These are phyloP conservation scores for Oedothorax gibbosus DNA, from an alignment of 1,140 invertebrate species.

Conservation along the genomic window DNA sequence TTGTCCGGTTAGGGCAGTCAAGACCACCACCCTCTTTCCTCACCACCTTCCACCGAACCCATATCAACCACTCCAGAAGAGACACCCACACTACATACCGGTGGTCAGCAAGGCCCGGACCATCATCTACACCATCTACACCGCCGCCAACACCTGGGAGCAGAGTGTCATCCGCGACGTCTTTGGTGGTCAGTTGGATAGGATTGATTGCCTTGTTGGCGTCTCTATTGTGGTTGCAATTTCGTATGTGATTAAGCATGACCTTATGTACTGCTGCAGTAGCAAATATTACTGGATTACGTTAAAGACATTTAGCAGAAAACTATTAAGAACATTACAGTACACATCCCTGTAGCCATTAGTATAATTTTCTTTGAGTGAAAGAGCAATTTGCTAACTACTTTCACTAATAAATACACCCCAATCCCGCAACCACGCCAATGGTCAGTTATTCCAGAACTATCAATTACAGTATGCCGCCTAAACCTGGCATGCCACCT, in stretches of 20 bases:
- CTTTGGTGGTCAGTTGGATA: neutral
- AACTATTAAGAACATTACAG: no score
- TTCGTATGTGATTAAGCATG: neutral
- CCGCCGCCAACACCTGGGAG: conserved; percentile 47
- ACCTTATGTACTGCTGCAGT: no score
- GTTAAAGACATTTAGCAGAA: no score
- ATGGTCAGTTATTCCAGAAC: conserved; percentile 17
- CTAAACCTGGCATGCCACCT: no score
- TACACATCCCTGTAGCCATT: no score
- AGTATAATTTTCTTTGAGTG: no score
- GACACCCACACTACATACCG: neutral
- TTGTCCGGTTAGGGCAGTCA: no score
- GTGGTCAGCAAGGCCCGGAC: conserved; percentile 25
- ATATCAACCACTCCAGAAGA: neutral
- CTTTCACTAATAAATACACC: no score
- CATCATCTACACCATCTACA: conserved; percentile 54
- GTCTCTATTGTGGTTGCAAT: neutral
- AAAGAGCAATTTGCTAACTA: no score
- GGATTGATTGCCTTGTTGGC: neutral
- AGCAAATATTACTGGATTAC: no score
- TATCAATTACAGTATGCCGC: conserved; percentile 44
- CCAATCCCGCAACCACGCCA: neutral
- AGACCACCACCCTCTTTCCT: conserved; percentile 27
- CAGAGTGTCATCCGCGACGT: conserved; percentile 11
- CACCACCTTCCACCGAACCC: conserved; percentile 2